Evolutionary conservation across 1,140 invertebrate genomes (phyloP).

Genomic region (Glossosoma conforme): DNA sequence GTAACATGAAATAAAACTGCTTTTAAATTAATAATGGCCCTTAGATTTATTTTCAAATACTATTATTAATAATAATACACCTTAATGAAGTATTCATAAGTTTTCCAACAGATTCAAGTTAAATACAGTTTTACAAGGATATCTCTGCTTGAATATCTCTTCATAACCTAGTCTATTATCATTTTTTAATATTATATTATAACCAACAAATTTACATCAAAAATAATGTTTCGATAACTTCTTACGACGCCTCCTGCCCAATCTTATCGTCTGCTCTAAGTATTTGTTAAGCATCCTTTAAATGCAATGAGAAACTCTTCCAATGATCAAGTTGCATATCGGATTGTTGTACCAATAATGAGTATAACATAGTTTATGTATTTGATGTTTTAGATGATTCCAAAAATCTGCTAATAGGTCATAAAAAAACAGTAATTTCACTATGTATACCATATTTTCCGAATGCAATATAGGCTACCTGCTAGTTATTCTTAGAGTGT

Average conservation of each 20-base stretch:
- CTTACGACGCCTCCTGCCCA: constrained; percentile 1
- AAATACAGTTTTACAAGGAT: constrained; percentile 17
- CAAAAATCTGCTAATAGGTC: too few species aligned
- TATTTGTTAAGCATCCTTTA: too few species aligned
- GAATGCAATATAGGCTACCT: too few species aligned
- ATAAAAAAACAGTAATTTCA: too few species aligned
- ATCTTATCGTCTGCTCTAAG: too few species aligned
- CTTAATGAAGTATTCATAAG: constrained; percentile 21
- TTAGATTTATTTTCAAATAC: constrained; percentile 22
- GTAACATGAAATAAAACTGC: background rate
- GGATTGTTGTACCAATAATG: too few species aligned
- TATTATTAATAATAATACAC: constrained; percentile 21
- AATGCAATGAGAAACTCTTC: too few species aligned
- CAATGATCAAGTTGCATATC: too few species aligned
- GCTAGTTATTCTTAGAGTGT: too few species aligned
- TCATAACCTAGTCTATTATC: constrained; percentile 1
- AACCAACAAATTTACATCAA: constrained; percentile 24
- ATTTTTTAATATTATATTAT: constrained; percentile 8
- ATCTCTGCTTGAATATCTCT: constrained; percentile 5
- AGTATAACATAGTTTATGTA: too few species aligned
- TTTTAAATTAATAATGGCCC: constrained; percentile 9
- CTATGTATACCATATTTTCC: too few species aligned
- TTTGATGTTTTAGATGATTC: too few species aligned
- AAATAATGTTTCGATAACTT: constrained; percentile 7
- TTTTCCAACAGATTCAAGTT: constrained; percentile 19